Conservation (phyloP, 2,113 vertebrate genomes). For the Antennarius striatus region DNA sequence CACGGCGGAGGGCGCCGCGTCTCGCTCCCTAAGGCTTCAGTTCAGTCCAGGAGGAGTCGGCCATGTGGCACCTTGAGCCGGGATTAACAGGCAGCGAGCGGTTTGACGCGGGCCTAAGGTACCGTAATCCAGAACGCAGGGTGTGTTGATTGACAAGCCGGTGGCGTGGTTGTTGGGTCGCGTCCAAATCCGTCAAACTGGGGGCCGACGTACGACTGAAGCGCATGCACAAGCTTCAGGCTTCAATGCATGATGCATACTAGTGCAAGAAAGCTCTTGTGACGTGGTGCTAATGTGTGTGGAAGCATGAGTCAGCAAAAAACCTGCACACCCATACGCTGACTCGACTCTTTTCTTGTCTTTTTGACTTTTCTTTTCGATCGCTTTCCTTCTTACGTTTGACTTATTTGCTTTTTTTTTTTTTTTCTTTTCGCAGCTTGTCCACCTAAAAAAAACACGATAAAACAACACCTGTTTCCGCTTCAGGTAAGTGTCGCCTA, state of each 20-base stretch:
- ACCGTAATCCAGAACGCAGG: slow-evolving; percentile 71
- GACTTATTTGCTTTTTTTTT: slow-evolving; percentile 11
- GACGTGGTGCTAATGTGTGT: slow-evolving; percentile 7
- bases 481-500: slow-evolving; percentile 35
- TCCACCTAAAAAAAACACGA: neutral
- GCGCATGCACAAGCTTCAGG: slow-evolving; percentile 44
- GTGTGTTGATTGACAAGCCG: slow-evolving; percentile 63
- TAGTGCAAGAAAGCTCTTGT: slow-evolving; percentile 13
- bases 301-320: neutral
- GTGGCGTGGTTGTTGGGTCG: slow-evolving; percentile 24
- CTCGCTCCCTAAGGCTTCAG: slow-evolving; percentile 65
- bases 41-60: slow-evolving; percentile 68
- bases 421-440: slow-evolving; percentile 14
- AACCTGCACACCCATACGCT: neutral
- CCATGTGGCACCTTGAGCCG: slow-evolving; percentile 66
- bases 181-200: slow-evolving; percentile 3
- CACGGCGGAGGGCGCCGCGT: slow-evolving; percentile 53
- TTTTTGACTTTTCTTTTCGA: neutral
- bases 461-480: neutral
- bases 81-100: slow-evolving; percentile 74
- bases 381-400: slow-evolving; percentile 1
- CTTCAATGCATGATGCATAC: slow-evolving; percentile 47
- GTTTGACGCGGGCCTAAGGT: slow-evolving; percentile 73
- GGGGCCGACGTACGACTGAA: slow-evolving; percentile 25
- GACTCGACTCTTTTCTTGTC: neutral